These are phyloP conservation scores for Phalanger gymnotis DNA, from an alignment of 2,797 vertebrate species.

Conservation along the genomic window DNA sequence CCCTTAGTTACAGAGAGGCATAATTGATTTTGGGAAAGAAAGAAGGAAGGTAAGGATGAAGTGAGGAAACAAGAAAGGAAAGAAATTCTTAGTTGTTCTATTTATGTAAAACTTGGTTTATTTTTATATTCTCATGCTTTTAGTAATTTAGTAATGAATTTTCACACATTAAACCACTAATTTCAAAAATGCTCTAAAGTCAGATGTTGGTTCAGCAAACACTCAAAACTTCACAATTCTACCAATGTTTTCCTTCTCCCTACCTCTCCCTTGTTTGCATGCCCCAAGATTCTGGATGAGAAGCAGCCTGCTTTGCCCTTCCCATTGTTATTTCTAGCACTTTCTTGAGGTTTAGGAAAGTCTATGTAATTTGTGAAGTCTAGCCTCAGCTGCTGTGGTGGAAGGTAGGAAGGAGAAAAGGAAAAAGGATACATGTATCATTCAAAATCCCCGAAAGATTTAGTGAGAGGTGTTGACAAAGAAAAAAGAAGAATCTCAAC, in stretches of 20 bases:
- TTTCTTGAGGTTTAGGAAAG: not conserved
- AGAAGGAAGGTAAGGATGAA: not conserved
- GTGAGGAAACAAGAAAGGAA: not conserved
- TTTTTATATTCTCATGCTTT: not conserved
- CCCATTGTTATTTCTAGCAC: not conserved
- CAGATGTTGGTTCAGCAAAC: not conserved
- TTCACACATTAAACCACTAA: slow-evolving; percentile 34
- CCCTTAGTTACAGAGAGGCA: not conserved
- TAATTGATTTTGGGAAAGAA: not conserved
- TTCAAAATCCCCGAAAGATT: not conserved
- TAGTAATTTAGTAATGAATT: slow-evolving; percentile 27
- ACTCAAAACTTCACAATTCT: not conserved
- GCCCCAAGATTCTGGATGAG: not conserved
- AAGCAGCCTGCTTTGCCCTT: not conserved
- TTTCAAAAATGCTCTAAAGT: not conserved
- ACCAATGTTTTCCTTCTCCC: slow-evolving; percentile 1
- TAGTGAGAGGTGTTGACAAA: not conserved
- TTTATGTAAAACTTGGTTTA: not conserved
- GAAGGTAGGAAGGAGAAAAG: not conserved
- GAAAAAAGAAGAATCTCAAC: not conserved
- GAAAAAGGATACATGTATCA: not conserved
- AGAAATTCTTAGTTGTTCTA: not conserved
- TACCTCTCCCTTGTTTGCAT: not conserved
- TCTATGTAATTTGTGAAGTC: not conserved
- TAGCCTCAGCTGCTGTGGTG: not conserved